Conservation (phyloP, 1,140 invertebrate species). For the Drosophila tristis region DNA sequence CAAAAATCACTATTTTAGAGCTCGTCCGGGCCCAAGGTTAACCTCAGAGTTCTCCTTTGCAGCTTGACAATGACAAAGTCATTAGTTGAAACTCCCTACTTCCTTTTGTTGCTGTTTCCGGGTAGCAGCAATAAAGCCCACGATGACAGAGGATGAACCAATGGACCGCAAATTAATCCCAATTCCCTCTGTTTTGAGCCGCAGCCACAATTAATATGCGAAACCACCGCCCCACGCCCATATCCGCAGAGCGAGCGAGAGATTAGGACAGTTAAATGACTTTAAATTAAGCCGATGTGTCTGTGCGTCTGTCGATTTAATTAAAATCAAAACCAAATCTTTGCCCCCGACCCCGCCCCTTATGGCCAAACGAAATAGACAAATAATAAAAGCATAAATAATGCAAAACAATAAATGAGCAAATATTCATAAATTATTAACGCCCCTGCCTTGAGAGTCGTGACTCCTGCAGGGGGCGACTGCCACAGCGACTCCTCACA, state of each 20-base stretch:
- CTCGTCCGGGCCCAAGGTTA: neutral
- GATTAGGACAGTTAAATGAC: slow-evolving; percentile 66
- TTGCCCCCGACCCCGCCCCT: slow-evolving; percentile 39
- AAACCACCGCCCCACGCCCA: slow-evolving; percentile 10
- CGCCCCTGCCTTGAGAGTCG: slow-evolving; percentile 18
- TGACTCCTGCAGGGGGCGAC: slow-evolving; percentile 8
- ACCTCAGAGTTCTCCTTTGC: neutral
- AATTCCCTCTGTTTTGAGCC: slow-evolving; percentile 25
- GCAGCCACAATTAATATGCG: slow-evolving; percentile 50
- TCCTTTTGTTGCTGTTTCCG: neutral
- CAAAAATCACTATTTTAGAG: no score
- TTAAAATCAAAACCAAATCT: slow-evolving; percentile 80
- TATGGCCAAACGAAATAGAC: slow-evolving; percentile 23
- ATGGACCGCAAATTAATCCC: slow-evolving; percentile 55
- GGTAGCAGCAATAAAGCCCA: neutral
- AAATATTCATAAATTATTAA: slow-evolving; percentile 83
- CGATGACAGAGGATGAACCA: slow-evolving; percentile 22
- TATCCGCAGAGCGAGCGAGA: slow-evolving; percentile 1
- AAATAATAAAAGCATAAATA: slow-evolving; percentile 80
- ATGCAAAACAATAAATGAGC: slow-evolving; percentile 81
- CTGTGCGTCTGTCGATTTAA: slow-evolving; percentile 70
- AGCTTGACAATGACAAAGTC: slow-evolving; percentile 27
- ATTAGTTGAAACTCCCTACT: slow-evolving; percentile 23
- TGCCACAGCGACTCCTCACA: slow-evolving; percentile 30
- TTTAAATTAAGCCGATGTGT: slow-evolving; percentile 69